Base-by-base conservation (phyloP, 2,113 vertebrate genomes). In the Baryphthengus martii region DNA sequence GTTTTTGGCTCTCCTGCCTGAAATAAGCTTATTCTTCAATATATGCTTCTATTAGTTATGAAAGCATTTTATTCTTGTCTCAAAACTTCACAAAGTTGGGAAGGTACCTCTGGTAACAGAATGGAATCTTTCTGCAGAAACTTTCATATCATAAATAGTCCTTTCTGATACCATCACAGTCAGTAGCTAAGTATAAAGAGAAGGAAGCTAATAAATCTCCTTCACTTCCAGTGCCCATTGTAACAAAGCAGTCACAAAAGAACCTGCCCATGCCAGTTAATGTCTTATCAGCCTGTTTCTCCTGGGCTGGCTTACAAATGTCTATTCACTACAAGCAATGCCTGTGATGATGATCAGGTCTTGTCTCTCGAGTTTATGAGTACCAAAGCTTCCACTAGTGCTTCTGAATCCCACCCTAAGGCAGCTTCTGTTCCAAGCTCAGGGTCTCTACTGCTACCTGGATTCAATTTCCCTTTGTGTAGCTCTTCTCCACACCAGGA, bases 61-160 rank as follows among this genome's bases (percentile, higher is more conserved):
- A 91, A 86, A 90, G 68, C 20, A 17, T 31, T 79, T 9, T 81
- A 18, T 28, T 66, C 63, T 28, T 88, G 42, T 74, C 45, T 10
- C 50, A 76, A 28, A 67, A 47, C 33, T 71, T 77, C 29, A 33
- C 3, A 23, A 62, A 85, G 78, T 29, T 45, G 28, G 33, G 91
- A 53, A 91, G 45, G 33, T 55, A 63, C 85, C 75, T 93, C 59
- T 56, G 93, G 91, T 80, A 40, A 59, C 25, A 83, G 37, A 50
- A 66, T 6, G 9, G 31, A n/a, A 80, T 37, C 74, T 89, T 80
- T 87, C 49, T 45, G 24, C 45, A 59, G 24, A 28, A 21, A 29
- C 20, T 65, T 65, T 56, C 12, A 3, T 13, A 50, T 58, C 39
- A 61, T 11, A 67, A 63, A 59, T 4, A 44, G 49, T 35, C 28